A percentile compares a stretch with the other conserved stretches of the same genome.
Evolutionary conservation across 1,140 invertebrate species (phyloP).

Genomic region (Pygmarrhopalites habei): DNA sequence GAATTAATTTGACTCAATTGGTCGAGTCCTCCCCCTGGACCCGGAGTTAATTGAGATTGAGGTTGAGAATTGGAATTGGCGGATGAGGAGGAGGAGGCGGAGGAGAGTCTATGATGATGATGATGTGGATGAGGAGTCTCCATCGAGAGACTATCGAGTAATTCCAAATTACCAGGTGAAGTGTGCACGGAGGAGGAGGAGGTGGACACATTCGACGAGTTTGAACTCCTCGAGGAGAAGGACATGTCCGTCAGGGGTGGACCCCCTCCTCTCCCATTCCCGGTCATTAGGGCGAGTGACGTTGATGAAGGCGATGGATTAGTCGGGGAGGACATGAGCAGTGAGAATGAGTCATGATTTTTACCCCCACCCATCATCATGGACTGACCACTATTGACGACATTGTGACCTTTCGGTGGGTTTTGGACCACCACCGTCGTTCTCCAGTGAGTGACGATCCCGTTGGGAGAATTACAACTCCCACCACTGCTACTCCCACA

Average conservation of each 20-base stretch:
- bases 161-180: too few species aligned
- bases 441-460: slow-evolving; percentile 25
- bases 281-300: too few species aligned
- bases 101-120: background rate
- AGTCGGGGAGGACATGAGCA: slow-evolving; percentile 1
- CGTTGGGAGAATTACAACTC: slow-evolving; percentile 9
- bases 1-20: background rate
- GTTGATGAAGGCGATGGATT: background rate
- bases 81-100: background rate
- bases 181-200: background rate
- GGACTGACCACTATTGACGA: background rate
- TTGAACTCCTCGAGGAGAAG: background rate
- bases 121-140: background rate
- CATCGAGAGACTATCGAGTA: background rate
- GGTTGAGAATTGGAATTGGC: background rate
- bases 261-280: too few species aligned
- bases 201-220: background rate
- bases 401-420: slow-evolving; percentile 13
- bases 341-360: slow-evolving; percentile 10
- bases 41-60: background rate
- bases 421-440: slow-evolving; percentile 31
- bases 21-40: too few species aligned
- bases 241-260: too few species aligned
- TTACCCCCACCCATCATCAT: background rate
- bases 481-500: background rate